Evolutionary conservation across 2,113 vertebrate genomes (phyloP), one percentile per base, ranked within the genome.

Genomic region (Piaya cayana): DNA sequence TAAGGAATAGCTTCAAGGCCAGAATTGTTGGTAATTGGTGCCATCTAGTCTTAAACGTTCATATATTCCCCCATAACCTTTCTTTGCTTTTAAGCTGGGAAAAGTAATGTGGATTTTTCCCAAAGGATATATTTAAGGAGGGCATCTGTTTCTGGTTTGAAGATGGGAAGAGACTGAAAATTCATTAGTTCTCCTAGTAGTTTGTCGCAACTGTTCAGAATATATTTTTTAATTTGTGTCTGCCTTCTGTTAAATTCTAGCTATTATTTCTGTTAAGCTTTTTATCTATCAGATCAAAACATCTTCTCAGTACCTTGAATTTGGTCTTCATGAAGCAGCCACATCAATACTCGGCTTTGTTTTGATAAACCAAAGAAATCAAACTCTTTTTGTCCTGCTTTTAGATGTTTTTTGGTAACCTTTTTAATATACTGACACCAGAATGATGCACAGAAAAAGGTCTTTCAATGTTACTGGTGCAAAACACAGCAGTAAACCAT

Each of bases 21-120:
- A 76, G 39, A 56, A 72, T 47, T 10, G 6, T 12, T 22, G 10
- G 5, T 45, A 11, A 43, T 62, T 42, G 18, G 56, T 15, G 26
- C 32, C 15, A 25, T 4, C 20, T 27, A 5, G 2, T 37, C 34
- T 76, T 68, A 16, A 22, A 9, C 0, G 0, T 32, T 79, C 21
- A 12, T 43, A 1, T 34, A 2, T 50, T 65, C 50, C 9, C 19
- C 42, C 17, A 32, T 14, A 21, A 58, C 21, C 25, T 53, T 49
- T 53, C 21, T 65, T 69, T 55, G 12, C 4, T 71, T 83, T 15
- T 36, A 76, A 22, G 0, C 7, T 45, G 43, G n/a, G 25, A 52
- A 60, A 76, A 76, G 60, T 6, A 2, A 26, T 23, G 37, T 39
- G 20, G 43, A 15, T n/a, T 82, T 76, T 79, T 83, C 45, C 29